A percentile compares a stretch with the other conserved stretches of the same genome.
These are phyloP conservation scores for Carapus acus DNA, from an alignment of 2,797 vertebrate genomes.

Conservation along the genomic window DNA sequence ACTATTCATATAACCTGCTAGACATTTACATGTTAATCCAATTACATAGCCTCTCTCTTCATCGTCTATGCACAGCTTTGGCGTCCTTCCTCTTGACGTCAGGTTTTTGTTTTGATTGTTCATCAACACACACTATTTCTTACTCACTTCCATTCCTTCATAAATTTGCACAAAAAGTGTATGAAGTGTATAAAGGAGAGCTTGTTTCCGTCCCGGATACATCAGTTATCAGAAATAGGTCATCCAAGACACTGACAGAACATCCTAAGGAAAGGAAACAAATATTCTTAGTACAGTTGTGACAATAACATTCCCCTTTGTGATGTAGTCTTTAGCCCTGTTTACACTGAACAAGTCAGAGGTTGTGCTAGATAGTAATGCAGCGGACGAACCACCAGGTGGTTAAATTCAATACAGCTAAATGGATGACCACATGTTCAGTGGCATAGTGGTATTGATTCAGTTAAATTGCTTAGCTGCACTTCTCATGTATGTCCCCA, in stretches of 20 bases:
- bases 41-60: conserved; percentile 71
- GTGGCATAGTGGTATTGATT: conserved; percentile 11
- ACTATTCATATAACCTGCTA: conserved; percentile 69
- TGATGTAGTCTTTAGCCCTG: conserved; percentile 3
- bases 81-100: conserved; percentile 76
- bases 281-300: conserved; percentile 16
- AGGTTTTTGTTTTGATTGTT: conserved; percentile 55
- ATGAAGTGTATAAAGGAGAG: conserved; percentile 18
- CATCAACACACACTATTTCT: neutral
- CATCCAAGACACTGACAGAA: conserved; percentile 34
- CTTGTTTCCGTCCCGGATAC: conserved; percentile 27
- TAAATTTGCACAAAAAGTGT: conserved; percentile 8
- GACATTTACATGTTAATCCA: conserved; percentile 74
- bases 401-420: conserved; percentile 1
- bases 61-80: conserved; percentile 66
- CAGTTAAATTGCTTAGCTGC: neutral
- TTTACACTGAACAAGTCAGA: conserved; percentile 19
- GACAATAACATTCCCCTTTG: conserved; percentile 2
- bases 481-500: conserved; percentile 38
- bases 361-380: conserved; percentile 7
- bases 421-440: neutral
- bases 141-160: neutral
- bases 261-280: conserved; percentile 49
- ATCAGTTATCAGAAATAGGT: conserved; percentile 41
- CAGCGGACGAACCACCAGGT: conserved; percentile 11